Base-by-base conservation (phyloP, 2,888 invertebrate genomes). In the Nymphalis urticae region DNA sequence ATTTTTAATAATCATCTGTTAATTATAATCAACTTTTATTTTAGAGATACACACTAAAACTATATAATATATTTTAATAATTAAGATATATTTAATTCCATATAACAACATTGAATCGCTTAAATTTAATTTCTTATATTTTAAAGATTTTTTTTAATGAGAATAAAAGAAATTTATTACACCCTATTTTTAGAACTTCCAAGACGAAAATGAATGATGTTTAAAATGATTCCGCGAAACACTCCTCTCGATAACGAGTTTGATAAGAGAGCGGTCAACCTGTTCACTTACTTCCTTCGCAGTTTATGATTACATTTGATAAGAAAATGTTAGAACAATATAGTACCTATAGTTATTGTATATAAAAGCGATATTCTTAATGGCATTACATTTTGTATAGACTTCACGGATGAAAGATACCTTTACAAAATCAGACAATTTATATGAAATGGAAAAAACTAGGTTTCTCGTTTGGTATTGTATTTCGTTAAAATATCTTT, bases 221-320 rank as follows among this genome's bases (percentile, higher is more conserved):
- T 58, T 64, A 67, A 73, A 68, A 67, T 60, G 61, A 62, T 74
- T 74, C 71, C 56, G 69, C 71, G 74, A 71, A 74, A 66, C 62
- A 68, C 66, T 66, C 69, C 65, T 53, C 48, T 62, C 69, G 75
- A 74, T 75, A 75, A 74, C 64, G 27, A 62, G 62, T 17, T 3
- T 73, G 75, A 75, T 75, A 75, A 72, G 68, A 50, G 69, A 68
- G 61, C 66, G 71, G 73, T 74, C 75, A 68, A 68, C 68, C 68
- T 73, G 69, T 69, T 71, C 60, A 61, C 21, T 62, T 60, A 48
- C 56, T 68, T 17, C 64, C 62, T 70, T 48, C 58, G 64, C 53
- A 66, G 56, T 69, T 56, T 56, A 36, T 42, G 60, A 69, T 61
- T 59, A 60, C 42, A 59, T 59, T 68, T 48, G 69, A 69, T 72